Evolutionary conservation across 2,113 vertebrate genomes (phyloP), one percentile per base, ranked within the genome.

Genomic region (Cephalopterus ornatus): DNA sequence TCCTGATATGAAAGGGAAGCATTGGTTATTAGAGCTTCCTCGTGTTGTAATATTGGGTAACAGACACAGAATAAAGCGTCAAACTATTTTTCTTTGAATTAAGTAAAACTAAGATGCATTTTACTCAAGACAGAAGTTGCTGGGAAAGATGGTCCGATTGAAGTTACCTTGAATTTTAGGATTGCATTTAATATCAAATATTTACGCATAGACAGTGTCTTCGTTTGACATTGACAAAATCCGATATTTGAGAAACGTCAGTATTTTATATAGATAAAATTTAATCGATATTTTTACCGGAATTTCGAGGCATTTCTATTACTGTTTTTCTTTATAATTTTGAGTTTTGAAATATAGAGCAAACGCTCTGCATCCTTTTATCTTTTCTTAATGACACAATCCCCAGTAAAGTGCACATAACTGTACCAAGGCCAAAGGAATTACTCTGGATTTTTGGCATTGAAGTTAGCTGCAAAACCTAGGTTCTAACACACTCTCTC

Each of bases 381-480:
- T 77, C 8, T 68, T 83, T 73, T 62, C 33, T 47, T 47, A 37
- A 14, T 33, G 42, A n/a, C 23, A 50, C 76, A 77, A 35, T 28
- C 33, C 28, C 26, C 13, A 8, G 13, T 55, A 74, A 70, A 8
- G 10, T 1, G 1, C 3, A 0, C 0, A 1, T 55, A 62, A 53
- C 18, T 50, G 8, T 46, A 33, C 27, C 26, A 19, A 75, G 22
- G 42, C 39, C 39, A 47, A 81, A 66, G 20, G 28, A 71, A 52
- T 75, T 26, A n/a, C 7, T 26, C 17, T 10, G 68, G 47, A 49
- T 92, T 93, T 86, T 83, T 9, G 5, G 27, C 20, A 2, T n/a
- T 61, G 15, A 37, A 39, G 4, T 47, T 26, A 33, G 14, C 35
- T 72, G 74, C 52, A 66, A 30, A 79, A 46, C 24, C 30, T 27